Conservation (phyloP, 1,140 invertebrate genomes). For the Atopsyche davidsoni region DNA sequence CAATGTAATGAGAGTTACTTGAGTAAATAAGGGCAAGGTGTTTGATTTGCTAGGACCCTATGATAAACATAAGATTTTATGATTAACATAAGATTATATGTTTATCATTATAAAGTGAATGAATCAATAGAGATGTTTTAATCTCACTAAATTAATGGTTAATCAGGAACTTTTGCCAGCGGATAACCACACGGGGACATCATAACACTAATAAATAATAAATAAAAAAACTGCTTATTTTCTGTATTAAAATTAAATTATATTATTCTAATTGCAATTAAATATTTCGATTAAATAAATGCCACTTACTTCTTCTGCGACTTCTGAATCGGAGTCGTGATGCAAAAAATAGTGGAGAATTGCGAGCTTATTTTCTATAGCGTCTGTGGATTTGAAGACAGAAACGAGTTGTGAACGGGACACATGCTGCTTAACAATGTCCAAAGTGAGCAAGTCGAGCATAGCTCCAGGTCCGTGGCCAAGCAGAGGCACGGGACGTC, state of each 20-base stretch:
- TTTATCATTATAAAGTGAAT: too few species aligned
- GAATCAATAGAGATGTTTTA: too few species aligned
- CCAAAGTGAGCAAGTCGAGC: constrained; percentile 63
- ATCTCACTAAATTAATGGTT: too few species aligned
- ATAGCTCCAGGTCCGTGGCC: constrained; percentile 51
- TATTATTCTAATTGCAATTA: not conserved
- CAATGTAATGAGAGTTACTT: too few species aligned
- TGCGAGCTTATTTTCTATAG: constrained; percentile 62
- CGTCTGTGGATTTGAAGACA: constrained; percentile 59
- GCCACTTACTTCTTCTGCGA: constrained; percentile 60
- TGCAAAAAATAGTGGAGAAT: constrained; percentile 75
- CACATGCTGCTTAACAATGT: constrained; percentile 60
- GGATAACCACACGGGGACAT: not conserved
- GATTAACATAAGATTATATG: too few species aligned
- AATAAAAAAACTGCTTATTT: constrained; percentile 6
- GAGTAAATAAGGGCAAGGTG: too few species aligned
- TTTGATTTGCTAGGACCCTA: too few species aligned
- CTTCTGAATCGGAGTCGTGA: constrained; percentile 64
- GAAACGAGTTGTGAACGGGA: constrained; percentile 57
- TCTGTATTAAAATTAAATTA: constrained; percentile 2
- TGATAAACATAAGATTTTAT: too few species aligned
- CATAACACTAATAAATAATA: not conserved
- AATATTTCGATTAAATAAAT: too few species aligned
- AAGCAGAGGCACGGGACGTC: constrained; percentile 59
- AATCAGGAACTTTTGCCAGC: too few species aligned